Base-by-base conservation (phyloP, 1,140 invertebrate species). In the Trachymyrmex septentrionalis region DNA sequence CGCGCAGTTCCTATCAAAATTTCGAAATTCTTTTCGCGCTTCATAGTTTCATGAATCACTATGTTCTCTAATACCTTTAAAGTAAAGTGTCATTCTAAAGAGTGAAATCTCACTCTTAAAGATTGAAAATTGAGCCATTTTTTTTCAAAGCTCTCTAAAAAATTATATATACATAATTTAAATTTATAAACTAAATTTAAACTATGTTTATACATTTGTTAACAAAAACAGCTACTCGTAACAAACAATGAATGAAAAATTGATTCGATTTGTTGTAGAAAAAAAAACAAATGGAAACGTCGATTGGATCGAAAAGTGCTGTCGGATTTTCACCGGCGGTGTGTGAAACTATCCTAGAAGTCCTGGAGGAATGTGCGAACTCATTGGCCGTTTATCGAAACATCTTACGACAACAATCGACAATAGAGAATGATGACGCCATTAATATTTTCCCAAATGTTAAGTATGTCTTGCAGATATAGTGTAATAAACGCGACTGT, bases 351-450 rank as follows among this genome's bases (percentile, higher is more conserved):
- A 87, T 93, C 86, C 80, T 93, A 78, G 89, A 92, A 57, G 82
- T 91, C 63, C 90, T 95, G 57, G 90, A 94, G 82, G 92, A 93
- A 91, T 95, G 92, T 77, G 90, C 66, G 44, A 92, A 95, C 77
- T 92, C 91, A 86, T 88, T 95, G 85, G 90, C 91, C 67, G 87
- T 95, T 91, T 94, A 95, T 89, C 93, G 91, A 81, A 87, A 92
- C 38, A 93, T 91, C 6, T 57, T 95, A 82, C 92, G 91, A 87
- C 91, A 92, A 86, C 88, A 90, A 84, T 63, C 76, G 87, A 75
- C 75, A 81, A 88, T 4, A 16, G 19, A 21, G 19, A 19, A 63
- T 16, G n/a, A 53, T 16, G 30, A 53, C 48, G n/a, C 59, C 85
- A 80, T 78, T 38, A 88, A 80, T 38, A 27, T 86, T 44, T 44